These are phyloP conservation scores for Sphaeridia pumilis DNA, from an alignment of 2,888 invertebrate genomes.

Conservation along the genomic window DNA sequence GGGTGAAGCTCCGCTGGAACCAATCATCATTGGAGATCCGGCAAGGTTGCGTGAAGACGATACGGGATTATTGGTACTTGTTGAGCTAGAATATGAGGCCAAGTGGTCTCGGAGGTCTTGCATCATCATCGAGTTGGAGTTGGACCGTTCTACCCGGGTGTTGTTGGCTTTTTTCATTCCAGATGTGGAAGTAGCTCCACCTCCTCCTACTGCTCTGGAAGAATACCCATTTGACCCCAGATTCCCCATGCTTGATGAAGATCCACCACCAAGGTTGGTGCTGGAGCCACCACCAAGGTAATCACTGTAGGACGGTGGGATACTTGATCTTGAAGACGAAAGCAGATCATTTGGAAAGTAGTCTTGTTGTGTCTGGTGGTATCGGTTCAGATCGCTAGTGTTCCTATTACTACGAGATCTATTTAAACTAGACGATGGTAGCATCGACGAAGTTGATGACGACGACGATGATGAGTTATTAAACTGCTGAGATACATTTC, in stretches of 20 bases:
- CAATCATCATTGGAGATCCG: constrained; percentile 2
- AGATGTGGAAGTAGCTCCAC: background rate
- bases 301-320: background rate
- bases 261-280: background rate
- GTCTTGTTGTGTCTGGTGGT: too few species aligned
- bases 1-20: background rate
- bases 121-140: constrained; percentile 1
- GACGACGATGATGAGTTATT: constrained; percentile 1
- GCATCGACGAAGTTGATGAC: background rate
- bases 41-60: background rate
- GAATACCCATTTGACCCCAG: background rate
- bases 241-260: background rate
- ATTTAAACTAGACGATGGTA: background rate
- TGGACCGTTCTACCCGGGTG: too few species aligned
- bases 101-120: background rate
- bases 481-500: too few species aligned
- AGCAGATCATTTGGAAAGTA: too few species aligned
- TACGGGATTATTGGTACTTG: too few species aligned
- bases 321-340: too few species aligned
- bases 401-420: constrained; percentile 8
- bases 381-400: constrained; percentile 3
- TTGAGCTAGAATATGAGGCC: background rate
- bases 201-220: background rate
- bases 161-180: too few species aligned
- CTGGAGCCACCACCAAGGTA: background rate